Evolutionary conservation across 2,797 vertebrate genomes (phyloP), one percentile per base, ranked within the genome.

Genomic region (Poecilia picta): DNA sequence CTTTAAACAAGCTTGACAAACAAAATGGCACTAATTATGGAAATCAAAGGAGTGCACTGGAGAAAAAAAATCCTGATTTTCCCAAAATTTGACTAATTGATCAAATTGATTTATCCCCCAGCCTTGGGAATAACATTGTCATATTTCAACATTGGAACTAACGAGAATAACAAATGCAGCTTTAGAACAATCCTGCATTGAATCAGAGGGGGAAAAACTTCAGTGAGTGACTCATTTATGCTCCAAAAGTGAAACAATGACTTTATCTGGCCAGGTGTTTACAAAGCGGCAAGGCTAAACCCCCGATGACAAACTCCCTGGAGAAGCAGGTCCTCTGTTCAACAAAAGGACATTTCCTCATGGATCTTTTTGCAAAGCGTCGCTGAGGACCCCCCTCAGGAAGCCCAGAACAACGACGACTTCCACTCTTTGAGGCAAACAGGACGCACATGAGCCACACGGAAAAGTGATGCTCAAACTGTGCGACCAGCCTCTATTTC

Each of bases 351-450:
- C 92, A 89, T 91, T 87, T 91, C 80, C 83, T 93, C 85, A 92
- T 70, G 83, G 80, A 72, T 66, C 80, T 64, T 23, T 57, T 66
- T 80, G 84, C 79, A 89, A 80, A 80, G 51, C 43, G 8, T 41
- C 33, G 73, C 76, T 49, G 71, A 53, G 74, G 87, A 85, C 80
- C 82, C 89, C 59, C 88, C 25, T 41, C 88, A 93, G 94, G 93
- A 95, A 95, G 92, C 71, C 1, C 0, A 87, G 84, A 90, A 94
- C 91, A 95, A 93, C 91, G 88, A 94, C 87, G 70, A 88, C 86
- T 94, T 93, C 92, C 92, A 89, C 57, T 79, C 76, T 86, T 87
- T 88, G 79, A 89, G 68, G 91, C 81, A 93, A 95, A 95, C 94
- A 95, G 95, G 95, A 96, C 82, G 88, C 87, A 90, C 74, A 62